Percentiles rank a stretch among this genome's conserved stretches.
phyloP scores from a whole-genome alignment of 2,888 invertebrate genomes.

The Lydus trimaculatus region DNA sequence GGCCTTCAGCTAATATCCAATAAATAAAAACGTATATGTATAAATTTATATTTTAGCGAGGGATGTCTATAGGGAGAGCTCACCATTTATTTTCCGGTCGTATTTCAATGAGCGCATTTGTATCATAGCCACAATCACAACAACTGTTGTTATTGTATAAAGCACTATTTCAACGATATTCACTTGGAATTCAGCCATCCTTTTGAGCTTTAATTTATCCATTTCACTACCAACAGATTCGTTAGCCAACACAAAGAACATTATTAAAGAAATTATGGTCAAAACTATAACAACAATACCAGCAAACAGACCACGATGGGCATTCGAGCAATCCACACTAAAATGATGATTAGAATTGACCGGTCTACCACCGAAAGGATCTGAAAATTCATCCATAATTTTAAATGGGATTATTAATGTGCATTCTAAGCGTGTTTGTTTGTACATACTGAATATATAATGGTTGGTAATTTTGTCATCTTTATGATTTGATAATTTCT shows the following conservation, averaged over 20 bases:
- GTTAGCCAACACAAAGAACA: constrained; percentile 48
- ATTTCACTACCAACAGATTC: constrained; percentile 44
- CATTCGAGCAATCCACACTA: constrained; percentile 90
- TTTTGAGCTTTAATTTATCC: constrained; percentile 25
- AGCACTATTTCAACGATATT: constrained; percentile 88
- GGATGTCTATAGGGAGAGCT: constrained; percentile 12
- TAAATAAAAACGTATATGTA: constrained; percentile 3
- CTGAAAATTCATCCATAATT: constrained; percentile 20
- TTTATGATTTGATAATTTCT: constrained; percentile 10
- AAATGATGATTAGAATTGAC: constrained; percentile 78
- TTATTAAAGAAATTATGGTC: constrained; percentile 79
- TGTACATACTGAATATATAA: constrained; percentile 40
- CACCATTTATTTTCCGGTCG: constrained; percentile 65
- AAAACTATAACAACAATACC: constrained; percentile 78
- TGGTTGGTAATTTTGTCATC: constrained; percentile 34
- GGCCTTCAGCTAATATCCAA: constrained; percentile 38
- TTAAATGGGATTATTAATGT: too few species aligned
- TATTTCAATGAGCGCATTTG: constrained; percentile 86
- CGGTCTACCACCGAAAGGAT: constrained; percentile 49
- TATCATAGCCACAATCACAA: constrained; percentile 87
- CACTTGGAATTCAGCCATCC: constrained; percentile 85
- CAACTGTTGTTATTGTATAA: constrained; percentile 85
- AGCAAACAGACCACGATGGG: constrained; percentile 90
- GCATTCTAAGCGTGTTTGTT: too few species aligned
- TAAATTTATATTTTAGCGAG: not conserved